Base-by-base conservation (phyloP, 2,797 vertebrate genomes). In the Ambastaia sidthimunki region DNA sequence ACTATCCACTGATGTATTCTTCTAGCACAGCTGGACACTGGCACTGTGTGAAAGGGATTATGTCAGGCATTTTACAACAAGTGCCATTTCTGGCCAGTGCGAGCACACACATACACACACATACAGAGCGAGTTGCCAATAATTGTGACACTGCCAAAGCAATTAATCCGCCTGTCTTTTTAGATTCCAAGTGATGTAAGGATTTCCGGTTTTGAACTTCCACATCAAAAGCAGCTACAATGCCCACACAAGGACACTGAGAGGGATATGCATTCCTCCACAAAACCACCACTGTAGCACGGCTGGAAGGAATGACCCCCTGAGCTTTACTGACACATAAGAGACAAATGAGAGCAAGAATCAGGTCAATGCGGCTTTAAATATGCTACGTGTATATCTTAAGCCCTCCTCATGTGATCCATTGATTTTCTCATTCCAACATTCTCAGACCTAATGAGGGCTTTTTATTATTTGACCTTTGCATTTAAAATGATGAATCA, bases 21-120 rank as follows among this genome's bases (percentile, higher is more conserved):
- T 84, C 66, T 60, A 41, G 70, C 82, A 85, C 83, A 86, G 85
- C 83, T 86, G 86, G 85, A 87, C 81, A 75, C 76, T 50, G 19
- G 81, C 54, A 76, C 74, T 85, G 78, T 80, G 67, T 63, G 70
- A 60, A 59, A 62, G 76, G 81, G 88, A 88, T 86, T 88, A 88
- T 84, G 80, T 69, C 60, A 74, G 68, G 25, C 69, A 60, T 86
- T 81, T 81, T 74, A 68, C 18, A 50, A 80, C 73, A 77, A 73
- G 54, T 55, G 25, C 55, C 73, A 76, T 77, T 59, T 73, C 77
- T 80, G 72, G 73, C 67, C 3, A 21, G 55, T 71, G 34, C 60
- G 69, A 21, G 52, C 67, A 68, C 41, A 60, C 72, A 65, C 18
- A 34, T 63, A 71, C 73, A 55, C 21, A 50, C 69, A 75, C 73